Evolutionary conservation across 2,888 invertebrate genomes (phyloP), one percentile per base, ranked within the genome.

Genomic region (Acrocyrtus sp.): DNA sequence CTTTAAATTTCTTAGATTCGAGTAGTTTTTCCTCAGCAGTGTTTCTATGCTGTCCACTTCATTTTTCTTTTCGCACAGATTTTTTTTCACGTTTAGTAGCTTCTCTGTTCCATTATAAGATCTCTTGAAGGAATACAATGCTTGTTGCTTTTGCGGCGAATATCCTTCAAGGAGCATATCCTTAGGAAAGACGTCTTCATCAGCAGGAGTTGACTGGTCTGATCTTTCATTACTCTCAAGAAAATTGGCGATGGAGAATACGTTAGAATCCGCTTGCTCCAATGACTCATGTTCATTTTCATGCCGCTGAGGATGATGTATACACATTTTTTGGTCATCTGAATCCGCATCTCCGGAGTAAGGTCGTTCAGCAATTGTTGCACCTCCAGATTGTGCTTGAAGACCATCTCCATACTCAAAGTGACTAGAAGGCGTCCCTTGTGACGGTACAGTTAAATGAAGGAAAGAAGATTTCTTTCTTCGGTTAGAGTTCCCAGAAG

Each of bases 51-150:
- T 57, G 12, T 68, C 67, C 17, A 78, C 50, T 43, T 78, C 79
- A 8, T 61, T 68, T 27, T 63, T 60, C 45, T 74, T 76, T 22
- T 72, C 56, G 15, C 53, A 12, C 5, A 80, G 50, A 8, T 62
- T 66, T 8, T 67, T 45, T 21, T 69, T 50, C 3, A 68, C 29
- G 17, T 53, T 53, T 19, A 63, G 67, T 12, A 80, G 61, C n/a
- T 70, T 61, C n/a, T 58, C 65, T n/a, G 43, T 34, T 3, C 67
- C 74, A 6, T 68, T 54, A 34, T 79, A 78, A 8, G 60, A 61
- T 17, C 63, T 68, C 15, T 79, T 19, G 48, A 79, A 80, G n/a
- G 62, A 62, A 22, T 73, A 67, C 15, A 79, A 41, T 0, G 79
- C 80, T 41, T 60, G n/a, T 57, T 74, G 74, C 61, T 78, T 79